Base-by-base conservation (phyloP, 2,888 invertebrate genomes). In the Pollenia labialis region DNA sequence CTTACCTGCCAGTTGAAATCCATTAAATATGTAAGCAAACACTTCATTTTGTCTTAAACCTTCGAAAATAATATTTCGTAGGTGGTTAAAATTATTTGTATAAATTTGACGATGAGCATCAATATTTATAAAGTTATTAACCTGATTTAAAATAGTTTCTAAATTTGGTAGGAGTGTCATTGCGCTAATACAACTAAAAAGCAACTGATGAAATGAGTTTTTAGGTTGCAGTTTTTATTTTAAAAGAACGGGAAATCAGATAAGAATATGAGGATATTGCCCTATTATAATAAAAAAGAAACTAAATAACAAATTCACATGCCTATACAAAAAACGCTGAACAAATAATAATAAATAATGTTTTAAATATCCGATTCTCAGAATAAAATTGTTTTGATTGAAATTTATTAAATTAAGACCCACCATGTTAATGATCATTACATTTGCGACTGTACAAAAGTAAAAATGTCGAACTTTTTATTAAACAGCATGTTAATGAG, bases 161-260 rank as follows among this genome's bases (percentile, higher is more conserved):
- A 88, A 54, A 77, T 88, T 88, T 14, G 58, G 94, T 14, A 62
- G 60, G 95, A 96, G 75, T 95, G 94, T 81, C 97, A 94, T 42
- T 42, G 18, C 32, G n/a, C 40, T 11, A 16, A 3, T 11, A n/a
- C 40, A 52, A 1, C 8, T 64, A 18, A 16, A 76, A n/a, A 54
- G 54, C 4, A 18, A 72, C 42, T 54, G 16, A 56, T 4, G 4
- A 40, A 14, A 14, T 32, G 14, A 69, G 14, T 12, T 16, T 52
- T 16, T 8, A 52, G 40, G n/a, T 50, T 50, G 40, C 10, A 40
- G 10, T 44, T 44, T 42, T 44, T 44, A 56, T 50, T 18, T 14
- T 9, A 16, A 16, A 52, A 52, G 52, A 9, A 16, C 16, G 16
- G 52, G 52, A 52, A 32, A 32, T 32, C 32, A 4, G 32, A 32